Percentiles rank a stretch among this genome's conserved stretches.
Conservation (phyloP, 2,888 invertebrate genomes). For the Catocala nupta region DNA sequence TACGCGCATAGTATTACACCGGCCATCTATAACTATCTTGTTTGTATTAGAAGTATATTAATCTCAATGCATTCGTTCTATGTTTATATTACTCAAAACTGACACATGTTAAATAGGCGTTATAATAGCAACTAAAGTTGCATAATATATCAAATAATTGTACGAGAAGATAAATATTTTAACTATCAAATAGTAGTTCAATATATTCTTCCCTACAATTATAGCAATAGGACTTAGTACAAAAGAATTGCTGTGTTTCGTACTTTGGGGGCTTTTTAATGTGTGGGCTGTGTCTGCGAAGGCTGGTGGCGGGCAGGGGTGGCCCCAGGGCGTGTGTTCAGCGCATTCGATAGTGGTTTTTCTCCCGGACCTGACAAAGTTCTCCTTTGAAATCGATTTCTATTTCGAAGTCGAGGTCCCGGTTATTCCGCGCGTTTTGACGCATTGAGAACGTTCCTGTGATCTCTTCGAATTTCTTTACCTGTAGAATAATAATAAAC, state of each 20-base stretch:
- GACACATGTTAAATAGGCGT: no score
- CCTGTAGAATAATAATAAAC: constrained; percentile 59
- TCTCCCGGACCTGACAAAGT: constrained; percentile 93
- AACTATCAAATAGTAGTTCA: constrained; percentile 17
- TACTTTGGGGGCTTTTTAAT: constrained; percentile 13
- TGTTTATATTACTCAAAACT: no score
- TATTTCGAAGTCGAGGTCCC: constrained; percentile 98
- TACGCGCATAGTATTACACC: no score
- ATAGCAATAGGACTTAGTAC: constrained; percentile 17
- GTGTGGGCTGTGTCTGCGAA: constrained; percentile 24
- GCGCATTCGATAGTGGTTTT: constrained; percentile 96
- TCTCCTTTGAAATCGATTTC: constrained; percentile 97
- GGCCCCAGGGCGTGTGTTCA: constrained; percentile 75
- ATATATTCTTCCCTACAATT: constrained; percentile 12
- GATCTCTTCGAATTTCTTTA: constrained; percentile 98
- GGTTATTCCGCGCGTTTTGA: constrained; percentile 98
- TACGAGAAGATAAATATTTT: background rate
- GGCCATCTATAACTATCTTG: no score
- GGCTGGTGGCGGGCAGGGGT: constrained; percentile 35
- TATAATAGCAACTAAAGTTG: background rate
- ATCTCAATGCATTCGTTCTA: no score
- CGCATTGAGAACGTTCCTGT: constrained; percentile 97
- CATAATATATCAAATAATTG: background rate
- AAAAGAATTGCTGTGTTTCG: constrained; percentile 13
- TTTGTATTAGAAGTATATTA: no score